Evolutionary conservation across 2,113 vertebrate species (phyloP), one percentile per base, ranked within the genome.

Genomic region (Sorex araneus): DNA sequence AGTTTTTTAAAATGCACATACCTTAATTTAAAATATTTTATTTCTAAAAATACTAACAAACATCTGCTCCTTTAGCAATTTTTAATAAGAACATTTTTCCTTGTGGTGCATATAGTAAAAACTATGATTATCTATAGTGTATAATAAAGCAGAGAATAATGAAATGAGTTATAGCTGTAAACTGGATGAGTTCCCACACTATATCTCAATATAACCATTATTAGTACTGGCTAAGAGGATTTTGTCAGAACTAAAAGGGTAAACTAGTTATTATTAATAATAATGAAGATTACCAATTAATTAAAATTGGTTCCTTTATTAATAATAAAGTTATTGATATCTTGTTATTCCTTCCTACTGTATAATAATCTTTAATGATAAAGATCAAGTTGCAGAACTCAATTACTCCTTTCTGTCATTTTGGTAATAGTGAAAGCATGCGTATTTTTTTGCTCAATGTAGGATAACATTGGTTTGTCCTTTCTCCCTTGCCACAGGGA

Each of bases 401-500:
- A 84, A 60, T 36, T 79, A 60, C 2, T 57, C 64, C 40, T 40
- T 40, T 74, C 43, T 75, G 73, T 82, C 50, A 84, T 60, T 71
- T 80, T 66, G 84, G 40, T 81, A 76, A 47, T 47, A 85, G 19
- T 23, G 85, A 73, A 50, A 95, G 15, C 5, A 90, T 36, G 79
- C 34, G 12, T 8, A 50, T 70, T 87, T 88, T 63, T 64, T 82
- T 12, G 27, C 21, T 78, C 30, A 89, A 78, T 40, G 40, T 40
- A 40, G 40, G 7, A 40, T 40, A 40, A 40, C 40, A 40, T 40
- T 40, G 40, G 40, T 40, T 40, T 40, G 40, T 40, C 40, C 40
- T 40, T 40, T 40, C 40, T 40, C 40, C 40, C 40, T 3, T 40
- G 40, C 40, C 40, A 40, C 40, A 40, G 40, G 40, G 40, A 3